Evolutionary conservation across 2,797 vertebrate genomes (phyloP).

Genomic region (Neosilurus hyrtlii): DNA sequence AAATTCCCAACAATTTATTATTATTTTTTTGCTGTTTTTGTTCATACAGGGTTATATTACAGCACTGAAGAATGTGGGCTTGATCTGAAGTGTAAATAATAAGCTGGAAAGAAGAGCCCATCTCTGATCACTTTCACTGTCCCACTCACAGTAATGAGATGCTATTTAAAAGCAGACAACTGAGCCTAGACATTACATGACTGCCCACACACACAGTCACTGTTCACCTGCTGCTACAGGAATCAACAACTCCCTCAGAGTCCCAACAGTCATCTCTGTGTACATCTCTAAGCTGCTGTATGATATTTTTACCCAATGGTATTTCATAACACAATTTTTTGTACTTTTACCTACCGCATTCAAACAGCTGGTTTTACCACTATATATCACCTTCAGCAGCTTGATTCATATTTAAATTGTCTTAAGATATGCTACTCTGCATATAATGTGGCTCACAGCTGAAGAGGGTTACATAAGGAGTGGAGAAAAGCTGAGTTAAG

Average conservation of each 20-base stretch:
- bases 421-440: not conserved
- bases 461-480: conserved; percentile 6
- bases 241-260: conserved; percentile 35
- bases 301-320: conserved; percentile 31
- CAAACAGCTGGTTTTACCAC: not conserved
- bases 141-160: conserved; percentile 45
- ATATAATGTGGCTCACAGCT: not conserved
- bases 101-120: conserved; percentile 23
- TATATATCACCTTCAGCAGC: conserved; percentile 18
- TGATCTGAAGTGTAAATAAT: conserved; percentile 30
- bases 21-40: conserved; percentile 7
- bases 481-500: conserved; percentile 5
- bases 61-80: conserved; percentile 28
- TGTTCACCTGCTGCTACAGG: conserved; percentile 41
- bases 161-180: conserved; percentile 47
- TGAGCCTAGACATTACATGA: conserved; percentile 30
- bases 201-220: conserved; percentile 22
- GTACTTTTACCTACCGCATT: conserved; percentile 8
- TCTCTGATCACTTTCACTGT: conserved; percentile 43
- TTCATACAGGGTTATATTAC: conserved; percentile 20
- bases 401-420: conserved; percentile 15
- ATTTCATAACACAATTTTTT: conserved; percentile 1
- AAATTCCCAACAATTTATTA: conserved; percentile 20
- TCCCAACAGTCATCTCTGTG: conserved; percentile 32
- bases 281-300: conserved; percentile 28